phyloP scores from a whole-genome alignment of 2,888 invertebrate genomes.

The Gastrophysa polygoni region DNA sequence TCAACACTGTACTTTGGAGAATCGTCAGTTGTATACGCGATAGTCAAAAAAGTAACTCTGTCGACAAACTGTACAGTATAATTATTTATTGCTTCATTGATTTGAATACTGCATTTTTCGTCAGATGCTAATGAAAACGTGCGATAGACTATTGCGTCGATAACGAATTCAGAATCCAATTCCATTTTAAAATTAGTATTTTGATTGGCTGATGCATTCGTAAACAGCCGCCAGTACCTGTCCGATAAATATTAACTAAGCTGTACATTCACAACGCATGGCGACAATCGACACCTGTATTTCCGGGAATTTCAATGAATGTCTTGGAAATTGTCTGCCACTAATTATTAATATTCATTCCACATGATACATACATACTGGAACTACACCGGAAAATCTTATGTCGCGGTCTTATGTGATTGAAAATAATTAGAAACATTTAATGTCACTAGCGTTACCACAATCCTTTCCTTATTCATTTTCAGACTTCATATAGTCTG shows the following conservation, averaged over 20 bases:
- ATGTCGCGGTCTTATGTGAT: too few relatives aligned
- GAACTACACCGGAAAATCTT: not conserved
- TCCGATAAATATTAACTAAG: conserved; percentile 40
- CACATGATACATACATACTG: not conserved
- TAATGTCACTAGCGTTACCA: too few relatives aligned
- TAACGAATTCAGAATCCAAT: conserved; percentile 32
- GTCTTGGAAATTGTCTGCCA: conserved; percentile 27
- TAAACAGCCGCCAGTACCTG: conserved; percentile 34
- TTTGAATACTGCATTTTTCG: conserved; percentile 12
- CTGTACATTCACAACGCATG: conserved; percentile 35
- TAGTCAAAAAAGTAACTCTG: not conserved
- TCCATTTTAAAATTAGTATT: conserved; percentile 41
- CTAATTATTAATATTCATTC: not conserved
- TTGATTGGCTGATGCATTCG: conserved; percentile 44
- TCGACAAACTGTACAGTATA: not conserved
- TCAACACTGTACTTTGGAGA: too few relatives aligned
- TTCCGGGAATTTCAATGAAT: conserved; percentile 32
- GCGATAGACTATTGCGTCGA: conserved; percentile 20
- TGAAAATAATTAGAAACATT: too few relatives aligned
- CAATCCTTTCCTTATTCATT: too few relatives aligned
- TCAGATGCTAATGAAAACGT: conserved; percentile 18
- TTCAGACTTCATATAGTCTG: too few relatives aligned
- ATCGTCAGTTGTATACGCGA: too few relatives aligned
- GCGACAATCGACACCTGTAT: conserved; percentile 13
- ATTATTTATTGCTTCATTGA: not conserved